Conservation (phyloP, 2,113 vertebrate genomes). For the Neomonachus schauinslandi region DNA sequence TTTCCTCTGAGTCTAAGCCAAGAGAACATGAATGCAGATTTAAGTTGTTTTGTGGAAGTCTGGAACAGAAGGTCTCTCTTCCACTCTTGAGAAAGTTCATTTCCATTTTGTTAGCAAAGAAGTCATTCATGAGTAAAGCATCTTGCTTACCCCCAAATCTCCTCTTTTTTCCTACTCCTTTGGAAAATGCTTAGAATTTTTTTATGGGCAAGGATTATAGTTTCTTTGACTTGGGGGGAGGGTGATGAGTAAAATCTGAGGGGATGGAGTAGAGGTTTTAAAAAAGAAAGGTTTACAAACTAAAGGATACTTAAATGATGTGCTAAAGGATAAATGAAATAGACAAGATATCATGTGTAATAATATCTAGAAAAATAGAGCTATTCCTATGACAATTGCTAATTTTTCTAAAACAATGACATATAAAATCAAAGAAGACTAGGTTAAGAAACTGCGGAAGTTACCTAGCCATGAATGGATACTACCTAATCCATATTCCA, state of each 20-base stretch:
- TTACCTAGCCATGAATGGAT: neutral
- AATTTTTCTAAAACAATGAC: conserved; percentile 15
- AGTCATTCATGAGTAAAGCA: neutral
- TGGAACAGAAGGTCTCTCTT: neutral
- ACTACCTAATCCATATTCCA: neutral
- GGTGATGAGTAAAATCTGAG: neutral
- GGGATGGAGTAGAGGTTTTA: neutral
- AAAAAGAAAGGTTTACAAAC: conserved; percentile 16
- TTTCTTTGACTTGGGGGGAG: neutral
- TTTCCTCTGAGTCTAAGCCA: neutral
- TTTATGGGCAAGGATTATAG: neutral
- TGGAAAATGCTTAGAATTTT: neutral
- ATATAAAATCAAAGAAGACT: neutral
- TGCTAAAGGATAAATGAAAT: neutral
- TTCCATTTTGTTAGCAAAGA: conserved; percentile 18
- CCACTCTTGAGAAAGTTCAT: neutral
- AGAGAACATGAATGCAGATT: neutral
- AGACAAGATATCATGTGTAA: neutral
- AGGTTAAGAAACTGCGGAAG: neutral
- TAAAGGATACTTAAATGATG: neutral
- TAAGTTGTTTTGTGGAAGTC: neutral
- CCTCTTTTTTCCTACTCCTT: neutral
- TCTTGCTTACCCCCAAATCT: neutral
- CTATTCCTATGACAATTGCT: neutral
- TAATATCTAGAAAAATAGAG: neutral